phyloP scores from a whole-genome alignment of 2,113 vertebrate species.

The Chamaea fasciata region DNA sequence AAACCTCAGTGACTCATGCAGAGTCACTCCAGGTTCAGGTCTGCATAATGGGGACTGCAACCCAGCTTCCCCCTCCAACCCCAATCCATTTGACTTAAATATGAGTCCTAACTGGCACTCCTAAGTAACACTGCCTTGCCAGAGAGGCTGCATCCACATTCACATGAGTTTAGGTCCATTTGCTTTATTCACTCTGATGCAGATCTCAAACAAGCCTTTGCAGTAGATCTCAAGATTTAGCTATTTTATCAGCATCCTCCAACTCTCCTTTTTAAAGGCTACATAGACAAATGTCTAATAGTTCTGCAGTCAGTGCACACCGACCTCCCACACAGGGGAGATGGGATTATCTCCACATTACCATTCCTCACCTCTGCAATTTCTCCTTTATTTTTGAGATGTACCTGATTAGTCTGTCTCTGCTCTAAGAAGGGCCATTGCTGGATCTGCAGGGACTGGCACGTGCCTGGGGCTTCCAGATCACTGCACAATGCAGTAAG shows the following conservation, averaged over 20 bases:
- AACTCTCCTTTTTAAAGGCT: neutral
- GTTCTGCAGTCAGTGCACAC: neutral
- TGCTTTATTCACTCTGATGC: neutral
- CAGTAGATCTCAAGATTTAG: neutral
- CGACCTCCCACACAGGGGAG: neutral
- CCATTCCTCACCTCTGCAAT: neutral
- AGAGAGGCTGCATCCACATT: neutral
- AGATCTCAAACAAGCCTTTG: neutral
- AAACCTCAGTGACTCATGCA: neutral
- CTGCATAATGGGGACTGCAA: neutral
- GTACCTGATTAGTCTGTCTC: neutral
- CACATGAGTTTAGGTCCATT: neutral
- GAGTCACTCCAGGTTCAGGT: neutral
- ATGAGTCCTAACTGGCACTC: neutral
- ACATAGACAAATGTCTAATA: neutral
- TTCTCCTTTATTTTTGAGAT: neutral
- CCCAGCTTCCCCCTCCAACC: neutral
- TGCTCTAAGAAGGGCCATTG: neutral
- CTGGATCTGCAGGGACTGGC: neutral
- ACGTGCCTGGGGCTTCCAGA: neutral
- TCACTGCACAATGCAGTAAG: neutral
- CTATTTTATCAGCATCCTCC: neutral
- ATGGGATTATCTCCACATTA: neutral
- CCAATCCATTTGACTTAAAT: neutral
- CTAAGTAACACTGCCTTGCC: neutral